These are phyloP conservation scores for Genyomyrus donnyi DNA, from an alignment of 2,113 vertebrate species.

Conservation along the genomic window DNA sequence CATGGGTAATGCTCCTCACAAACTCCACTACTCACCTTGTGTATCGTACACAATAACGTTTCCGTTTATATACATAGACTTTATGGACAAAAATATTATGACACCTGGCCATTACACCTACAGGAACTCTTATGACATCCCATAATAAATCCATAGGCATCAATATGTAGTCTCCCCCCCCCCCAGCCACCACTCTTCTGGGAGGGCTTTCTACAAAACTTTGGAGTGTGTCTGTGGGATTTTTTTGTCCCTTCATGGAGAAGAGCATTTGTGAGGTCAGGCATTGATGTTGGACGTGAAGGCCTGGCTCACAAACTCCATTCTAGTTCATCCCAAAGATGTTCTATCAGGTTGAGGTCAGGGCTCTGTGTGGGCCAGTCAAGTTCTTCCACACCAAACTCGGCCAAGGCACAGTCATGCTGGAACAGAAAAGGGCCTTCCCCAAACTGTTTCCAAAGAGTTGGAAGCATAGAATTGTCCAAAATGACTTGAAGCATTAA, in stretches of 20 bases:
- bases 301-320: not conserved
- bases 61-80: not conserved
- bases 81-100: not conserved
- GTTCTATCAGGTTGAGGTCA: not conserved
- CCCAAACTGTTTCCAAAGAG: not conserved
- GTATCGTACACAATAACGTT: constrained; percentile 1
- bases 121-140: not conserved
- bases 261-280: too few species aligned
- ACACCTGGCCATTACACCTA: not conserved
- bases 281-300: not conserved
- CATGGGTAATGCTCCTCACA: constrained; percentile 75
- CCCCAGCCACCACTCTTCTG: too few species aligned
- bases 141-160: not conserved
- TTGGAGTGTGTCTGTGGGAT: too few species aligned
- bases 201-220: too few species aligned
- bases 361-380: not conserved
- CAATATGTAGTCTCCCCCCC: not conserved
- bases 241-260: too few species aligned
- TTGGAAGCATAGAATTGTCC: not conserved
- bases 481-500: not conserved
- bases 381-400: not conserved
- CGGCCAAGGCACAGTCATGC: not conserved
- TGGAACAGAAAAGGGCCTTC: not conserved
- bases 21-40: not conserved
- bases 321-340: not conserved